Evolutionary conservation across 2,797 vertebrate species (phyloP), one percentile per base, ranked within the genome.

Genomic region (Hypotaenidia philippensis): DNA sequence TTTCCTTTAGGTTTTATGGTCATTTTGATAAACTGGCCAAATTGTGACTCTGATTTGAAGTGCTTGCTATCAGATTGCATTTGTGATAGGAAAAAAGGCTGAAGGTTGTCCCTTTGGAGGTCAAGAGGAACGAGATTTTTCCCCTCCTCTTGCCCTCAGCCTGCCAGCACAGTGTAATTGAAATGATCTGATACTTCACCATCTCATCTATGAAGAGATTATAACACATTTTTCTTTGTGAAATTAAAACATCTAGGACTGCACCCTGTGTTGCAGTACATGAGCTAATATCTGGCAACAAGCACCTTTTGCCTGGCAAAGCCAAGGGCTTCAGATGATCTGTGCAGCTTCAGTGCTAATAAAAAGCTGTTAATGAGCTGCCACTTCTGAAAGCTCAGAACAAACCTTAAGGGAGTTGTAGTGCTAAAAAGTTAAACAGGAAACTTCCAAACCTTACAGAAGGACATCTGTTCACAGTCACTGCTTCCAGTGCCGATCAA

Each of bases 331-430:
- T 27, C 21, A 50, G 21, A 27, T 40, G 71, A 59, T 69, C 56
- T 3, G 11, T 11, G 26, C 71, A 68, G 64, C 32, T 87, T 83
- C 57, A 81, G 34, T 7, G 41, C 61, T 80, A 53, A 65, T 69
- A 72, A 79, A 93, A 68, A 92, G 53, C 47, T 87, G 59, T 65
- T 91, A 78, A 83, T 76, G 82, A 96, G 38, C 84, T 86, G 50
- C 22, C 72, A 87, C 36, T 77, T 83, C 71, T 83, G 66, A 90
- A 92, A 80, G 68, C 66, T 12, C 63, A 78, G 65, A 93, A 68
- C 34, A 83, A 87, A 81, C n/a, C 50, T 41, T 83, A 63, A 25
- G 55, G 52, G 59, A 85, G 52, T 3, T 56, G 41, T 19, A 81
- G 32, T 11, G 40, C 81, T 87, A 82, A 77, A 59, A 86, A 63